Evolutionary conservation across 2,797 vertebrate species (phyloP).

Genomic region (Acanthornis magna): DNA sequence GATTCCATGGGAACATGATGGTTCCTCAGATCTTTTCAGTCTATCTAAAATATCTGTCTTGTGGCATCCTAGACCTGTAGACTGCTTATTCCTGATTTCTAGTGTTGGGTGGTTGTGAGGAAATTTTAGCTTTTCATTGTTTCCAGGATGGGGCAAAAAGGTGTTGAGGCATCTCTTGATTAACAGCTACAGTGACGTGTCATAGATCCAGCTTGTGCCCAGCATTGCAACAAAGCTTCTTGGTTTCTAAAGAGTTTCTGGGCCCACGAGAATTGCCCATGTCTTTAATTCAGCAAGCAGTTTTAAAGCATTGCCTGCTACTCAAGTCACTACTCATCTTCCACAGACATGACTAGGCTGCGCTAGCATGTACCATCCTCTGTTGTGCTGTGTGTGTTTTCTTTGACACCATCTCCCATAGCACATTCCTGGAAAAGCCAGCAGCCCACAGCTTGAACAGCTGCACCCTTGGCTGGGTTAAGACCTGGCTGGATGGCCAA

Average conservation of each 20-base stretch:
- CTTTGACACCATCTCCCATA: not conserved
- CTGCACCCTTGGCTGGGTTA: not conserved
- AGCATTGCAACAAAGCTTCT: not conserved
- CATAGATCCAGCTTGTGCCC: not conserved
- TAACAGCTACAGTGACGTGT: not conserved
- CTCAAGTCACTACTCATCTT: not conserved
- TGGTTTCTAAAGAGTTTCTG: not conserved
- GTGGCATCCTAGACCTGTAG: not conserved
- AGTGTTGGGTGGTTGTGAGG: not conserved
- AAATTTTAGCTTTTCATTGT: not conserved
- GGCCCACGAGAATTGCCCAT: not conserved
- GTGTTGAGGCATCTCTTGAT: not conserved
- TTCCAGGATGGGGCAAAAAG: not conserved
- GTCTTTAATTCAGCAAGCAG: not conserved
- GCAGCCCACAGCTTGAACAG: not conserved
- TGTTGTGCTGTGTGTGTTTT: rapidly evolving
- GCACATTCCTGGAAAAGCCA: not conserved
- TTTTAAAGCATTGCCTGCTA: not conserved
- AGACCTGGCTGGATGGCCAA: too few species aligned
- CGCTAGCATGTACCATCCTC: not conserved
- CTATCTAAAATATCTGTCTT: not conserved
- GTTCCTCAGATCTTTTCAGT: not conserved
- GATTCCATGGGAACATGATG: not conserved
- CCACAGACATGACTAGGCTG: not conserved
- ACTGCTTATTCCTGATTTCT: not conserved